phyloP scores from a whole-genome alignment of 2,113 vertebrate species.

The Pomatorhinus ruficollis region DNA sequence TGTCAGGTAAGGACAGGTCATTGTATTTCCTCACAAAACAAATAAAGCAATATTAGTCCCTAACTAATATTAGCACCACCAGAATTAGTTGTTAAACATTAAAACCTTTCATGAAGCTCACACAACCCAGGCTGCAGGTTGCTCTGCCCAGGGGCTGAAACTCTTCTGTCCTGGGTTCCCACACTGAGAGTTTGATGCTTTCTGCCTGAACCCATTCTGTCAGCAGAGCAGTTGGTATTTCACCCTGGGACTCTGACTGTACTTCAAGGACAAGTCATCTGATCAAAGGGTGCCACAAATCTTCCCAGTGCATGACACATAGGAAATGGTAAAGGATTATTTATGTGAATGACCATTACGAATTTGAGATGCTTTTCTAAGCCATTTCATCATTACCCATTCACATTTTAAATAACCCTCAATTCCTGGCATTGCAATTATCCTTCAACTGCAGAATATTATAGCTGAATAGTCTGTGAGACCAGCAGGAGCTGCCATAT shows the following conservation, averaged over 20 bases:
- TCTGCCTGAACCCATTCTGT: conserved; percentile 58
- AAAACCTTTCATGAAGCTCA: background rate
- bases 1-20: background rate
- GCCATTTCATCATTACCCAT: conserved; percentile 29
- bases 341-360: conserved; percentile 55
- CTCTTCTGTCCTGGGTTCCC: background rate
- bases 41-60: background rate
- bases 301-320: conserved; percentile 53
- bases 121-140: background rate
- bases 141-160: background rate
- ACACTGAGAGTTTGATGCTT: conserved; percentile 4
- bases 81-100: background rate
- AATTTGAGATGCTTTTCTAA: conserved; percentile 61
- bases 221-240: conserved; percentile 46
- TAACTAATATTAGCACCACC: background rate
- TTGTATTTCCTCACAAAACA: background rate
- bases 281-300: conserved; percentile 68
- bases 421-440: conserved; percentile 31
- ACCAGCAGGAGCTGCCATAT: background rate
- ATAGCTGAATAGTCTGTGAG: background rate
- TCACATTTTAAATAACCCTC: conserved; percentile 47
- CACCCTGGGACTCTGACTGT: conserved; percentile 47
- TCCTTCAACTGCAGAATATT: background rate
- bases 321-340: conserved; percentile 50
- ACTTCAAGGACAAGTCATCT: conserved; percentile 69